Evolutionary conservation across 2,888 invertebrate genomes (phyloP), one percentile per base, ranked within the genome.

Genomic region (Frankliniella fusca): DNA sequence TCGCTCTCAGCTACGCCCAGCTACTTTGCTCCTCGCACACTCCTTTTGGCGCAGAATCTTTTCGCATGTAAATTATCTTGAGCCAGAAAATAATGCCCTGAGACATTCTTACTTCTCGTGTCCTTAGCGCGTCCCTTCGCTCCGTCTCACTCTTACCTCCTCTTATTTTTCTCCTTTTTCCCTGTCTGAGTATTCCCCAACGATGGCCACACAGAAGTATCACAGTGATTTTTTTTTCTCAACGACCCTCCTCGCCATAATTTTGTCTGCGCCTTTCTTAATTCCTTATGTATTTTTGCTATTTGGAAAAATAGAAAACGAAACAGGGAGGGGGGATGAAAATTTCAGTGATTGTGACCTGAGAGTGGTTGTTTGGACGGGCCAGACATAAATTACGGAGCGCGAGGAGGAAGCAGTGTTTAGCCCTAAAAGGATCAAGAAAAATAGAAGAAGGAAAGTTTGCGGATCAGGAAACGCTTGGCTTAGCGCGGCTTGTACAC

Each of bases 351-450:
- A 38, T 38, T 38, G 38, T 38, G 38, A 38, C 38, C 38, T 38
- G 38, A 38, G 38, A 38, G 38, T 38, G 38, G 70, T 76, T 76
- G 70, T 76, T 76, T 38, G 38, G 38, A 38, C 61, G 61, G 70
- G 23, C 23, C 27, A 12, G 23, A 76, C 70, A 76, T 76, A 76
- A 76, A 76, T 76, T 76, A 76, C 70, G 70, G 23, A 8, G 70
- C 70, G 23, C 23, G 70, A 23, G 70, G 65, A 9, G 65, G n/a
- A n/a, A 10, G n/a, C 23, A 27, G 70, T 27, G 70, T 76, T 76
- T 76, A 76, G 70, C 70, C 70, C 70, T 76, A 76, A 76, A 76
- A 76, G 70, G 70, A 76, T 76, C 70, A 76, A 76, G 70, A 76
- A 76, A 76, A 76, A 76, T 76, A 76, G 70, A 76, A 76, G 70